Conservation (phyloP, 1,140 invertebrate species). For the Solenopsis fugax region DNA sequence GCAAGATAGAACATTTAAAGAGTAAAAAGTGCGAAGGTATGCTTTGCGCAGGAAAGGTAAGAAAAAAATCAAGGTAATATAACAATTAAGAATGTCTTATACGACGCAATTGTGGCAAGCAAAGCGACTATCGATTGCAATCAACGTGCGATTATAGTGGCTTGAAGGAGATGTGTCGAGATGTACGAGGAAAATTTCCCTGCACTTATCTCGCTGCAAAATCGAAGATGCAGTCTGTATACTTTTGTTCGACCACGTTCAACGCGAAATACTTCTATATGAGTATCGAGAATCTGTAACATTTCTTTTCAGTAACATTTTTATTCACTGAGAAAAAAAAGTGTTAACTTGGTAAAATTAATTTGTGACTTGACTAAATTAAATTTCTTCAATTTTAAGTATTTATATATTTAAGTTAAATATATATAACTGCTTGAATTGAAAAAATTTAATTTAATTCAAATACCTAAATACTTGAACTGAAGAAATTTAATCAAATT, state of each 20-base stretch:
- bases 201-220: background rate
- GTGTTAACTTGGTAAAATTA: no score
- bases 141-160: background rate
- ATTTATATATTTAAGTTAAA: no score
- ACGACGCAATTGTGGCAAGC: background rate
- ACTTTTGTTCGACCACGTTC: background rate
- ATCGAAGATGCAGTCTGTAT: background rate
- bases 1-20: background rate
- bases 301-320: background rate
- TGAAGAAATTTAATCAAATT: no score
- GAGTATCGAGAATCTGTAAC: background rate
- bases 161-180: background rate
- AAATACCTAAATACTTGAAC: no score
- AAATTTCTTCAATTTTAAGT: no score
- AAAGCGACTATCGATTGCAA: background rate
- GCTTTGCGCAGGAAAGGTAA: background rate
- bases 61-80: background rate
- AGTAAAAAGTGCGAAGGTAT: background rate
- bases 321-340: background rate
- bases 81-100: background rate
- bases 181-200: background rate
- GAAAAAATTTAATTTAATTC: no score
- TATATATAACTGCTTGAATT: no score
- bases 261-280: background rate
- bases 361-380: no score